Evolutionary conservation across 2,113 vertebrate genomes (phyloP).

Genomic region (Toxotes chatareus): DNA sequence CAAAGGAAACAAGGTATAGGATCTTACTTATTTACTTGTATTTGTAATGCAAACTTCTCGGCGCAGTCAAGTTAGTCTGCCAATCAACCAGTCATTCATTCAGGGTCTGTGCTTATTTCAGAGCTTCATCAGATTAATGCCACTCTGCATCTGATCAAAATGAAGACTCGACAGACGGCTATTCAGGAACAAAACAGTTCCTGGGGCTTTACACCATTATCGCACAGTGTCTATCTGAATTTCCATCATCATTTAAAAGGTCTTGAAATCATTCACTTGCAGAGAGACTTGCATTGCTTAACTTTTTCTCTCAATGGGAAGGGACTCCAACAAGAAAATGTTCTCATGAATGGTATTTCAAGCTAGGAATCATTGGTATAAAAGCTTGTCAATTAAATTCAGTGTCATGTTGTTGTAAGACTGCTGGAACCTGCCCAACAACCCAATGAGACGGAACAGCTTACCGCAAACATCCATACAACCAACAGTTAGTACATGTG

Average conservation of each 20-base stretch:
- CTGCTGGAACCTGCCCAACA: not conserved
- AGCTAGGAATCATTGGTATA: not conserved
- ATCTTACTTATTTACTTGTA: not conserved
- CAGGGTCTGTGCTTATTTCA: slow-evolving; percentile 3
- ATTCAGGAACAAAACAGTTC: slow-evolving; percentile 17
- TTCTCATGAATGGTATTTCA: not conserved
- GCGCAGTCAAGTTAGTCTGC: not conserved
- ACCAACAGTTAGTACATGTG: not conserved
- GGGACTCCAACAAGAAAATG: not conserved
- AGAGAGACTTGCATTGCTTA: not conserved
- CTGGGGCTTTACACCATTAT: slow-evolving; percentile 16
- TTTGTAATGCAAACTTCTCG: slow-evolving; percentile 6
- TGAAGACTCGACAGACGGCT: slow-evolving; percentile 13
- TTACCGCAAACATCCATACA: not conserved
- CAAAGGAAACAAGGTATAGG: not conserved
- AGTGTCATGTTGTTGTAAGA: not conserved
- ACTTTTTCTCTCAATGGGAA: slow-evolving; percentile 12
- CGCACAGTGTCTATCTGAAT: slow-evolving; percentile 35
- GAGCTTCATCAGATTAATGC: slow-evolving; percentile 25
- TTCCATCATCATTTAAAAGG: slow-evolving; percentile 37
- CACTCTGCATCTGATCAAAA: slow-evolving; percentile 28
- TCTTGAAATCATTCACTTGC: not conserved
- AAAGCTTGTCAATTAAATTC: not conserved
- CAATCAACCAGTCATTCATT: slow-evolving; percentile 5
- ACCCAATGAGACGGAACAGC: not conserved